phyloP scores from a whole-genome alignment of 2,888 invertebrate species.

The Villa cingulata region DNA sequence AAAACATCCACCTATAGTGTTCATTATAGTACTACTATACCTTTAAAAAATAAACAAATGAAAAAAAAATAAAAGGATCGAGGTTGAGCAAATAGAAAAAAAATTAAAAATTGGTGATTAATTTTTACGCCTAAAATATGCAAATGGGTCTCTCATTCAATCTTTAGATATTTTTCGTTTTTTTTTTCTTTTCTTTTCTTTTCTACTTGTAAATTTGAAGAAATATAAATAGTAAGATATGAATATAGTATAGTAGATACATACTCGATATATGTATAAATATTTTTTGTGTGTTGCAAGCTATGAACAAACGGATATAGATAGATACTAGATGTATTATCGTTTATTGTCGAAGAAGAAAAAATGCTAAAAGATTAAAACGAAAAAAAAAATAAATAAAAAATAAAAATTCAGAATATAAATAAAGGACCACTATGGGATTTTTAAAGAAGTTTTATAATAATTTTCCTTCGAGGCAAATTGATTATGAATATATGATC shows the following conservation, averaged over 20 bases:
- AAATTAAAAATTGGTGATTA: slow-evolving; percentile 18
- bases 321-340: background rate
- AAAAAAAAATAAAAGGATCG: background rate
- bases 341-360: slow-evolving; percentile 5
- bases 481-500: slow-evolving; percentile 5
- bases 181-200: background rate
- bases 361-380: too few relatives aligned
- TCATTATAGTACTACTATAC: background rate
- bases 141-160: slow-evolving; percentile 10
- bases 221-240: too few relatives aligned
- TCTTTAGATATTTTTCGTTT: background rate
- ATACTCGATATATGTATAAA: too few relatives aligned
- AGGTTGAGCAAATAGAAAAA: slow-evolving; percentile 13
- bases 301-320: too few relatives aligned
- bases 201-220: background rate
- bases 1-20: background rate
- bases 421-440: background rate
- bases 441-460: background rate
- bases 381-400: background rate
- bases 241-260: too few relatives aligned
- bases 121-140: slow-evolving; percentile 17
- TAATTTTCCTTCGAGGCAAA: slow-evolving; percentile 7
- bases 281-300: too few relatives aligned
- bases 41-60: too few relatives aligned
- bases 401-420: background rate